These are phyloP conservation scores for Bacillus rossius DNA, from an alignment of 1,140 invertebrate species.

Conservation along the genomic window DNA sequence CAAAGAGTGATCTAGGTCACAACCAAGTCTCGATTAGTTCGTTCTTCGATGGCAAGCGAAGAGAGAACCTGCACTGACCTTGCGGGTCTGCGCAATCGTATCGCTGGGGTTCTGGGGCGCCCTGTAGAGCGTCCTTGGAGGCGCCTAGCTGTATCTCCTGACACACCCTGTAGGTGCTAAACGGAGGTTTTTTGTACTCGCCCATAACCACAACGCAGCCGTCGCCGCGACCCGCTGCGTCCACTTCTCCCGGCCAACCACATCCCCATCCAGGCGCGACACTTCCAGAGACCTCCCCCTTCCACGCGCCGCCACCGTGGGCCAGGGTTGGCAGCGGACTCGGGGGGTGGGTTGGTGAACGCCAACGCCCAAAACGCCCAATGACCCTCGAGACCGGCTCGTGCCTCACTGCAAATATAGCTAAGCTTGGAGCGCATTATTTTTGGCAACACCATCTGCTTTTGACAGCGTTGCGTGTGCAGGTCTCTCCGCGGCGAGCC, in stretches of 20 bases:
- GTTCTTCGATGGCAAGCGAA: no score
- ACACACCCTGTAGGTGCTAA: constrained; percentile 33
- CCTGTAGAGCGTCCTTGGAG: background rate
- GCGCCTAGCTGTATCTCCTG: constrained; percentile 35
- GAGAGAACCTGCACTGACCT: background rate
- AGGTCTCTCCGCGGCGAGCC: background rate
- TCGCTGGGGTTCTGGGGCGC: no score
- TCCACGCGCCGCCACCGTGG: background rate
- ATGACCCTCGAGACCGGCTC: background rate
- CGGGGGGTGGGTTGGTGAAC: no score
- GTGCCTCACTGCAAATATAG: constrained; percentile 16
- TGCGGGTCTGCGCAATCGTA: background rate
- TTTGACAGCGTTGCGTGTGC: constrained; percentile 18
- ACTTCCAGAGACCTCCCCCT: background rate
- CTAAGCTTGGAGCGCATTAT: constrained; percentile 13
- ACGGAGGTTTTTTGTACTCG: constrained; percentile 13
- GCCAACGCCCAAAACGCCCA: no score
- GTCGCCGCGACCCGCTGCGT: no score
- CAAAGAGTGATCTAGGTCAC: no score
- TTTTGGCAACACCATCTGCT: constrained; percentile 15
- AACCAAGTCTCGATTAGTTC: no score
- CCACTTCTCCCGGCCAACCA: no score
- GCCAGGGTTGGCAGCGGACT: no score
- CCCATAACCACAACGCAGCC: constrained; percentile 11
- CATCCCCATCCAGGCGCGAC: background rate